Evolutionary conservation across 2,888 invertebrate genomes (phyloP).

Genomic region (Tachina grossa): DNA sequence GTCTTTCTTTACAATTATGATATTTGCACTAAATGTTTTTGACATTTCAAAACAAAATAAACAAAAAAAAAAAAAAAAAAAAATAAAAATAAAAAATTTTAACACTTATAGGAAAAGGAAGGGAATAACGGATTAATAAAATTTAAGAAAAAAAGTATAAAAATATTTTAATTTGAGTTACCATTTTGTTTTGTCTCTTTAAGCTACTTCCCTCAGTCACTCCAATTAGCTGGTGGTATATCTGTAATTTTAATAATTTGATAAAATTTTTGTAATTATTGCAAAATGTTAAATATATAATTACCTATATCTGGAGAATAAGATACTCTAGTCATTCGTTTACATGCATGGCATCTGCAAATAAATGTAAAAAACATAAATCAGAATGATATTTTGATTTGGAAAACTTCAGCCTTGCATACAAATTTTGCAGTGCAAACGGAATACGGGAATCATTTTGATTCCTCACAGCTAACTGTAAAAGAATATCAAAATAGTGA

Average conservation of each 20-base stretch:
- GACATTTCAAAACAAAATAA: not conserved
- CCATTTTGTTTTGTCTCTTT: not conserved
- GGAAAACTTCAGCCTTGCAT: no score
- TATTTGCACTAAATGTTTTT: slow-evolving; percentile 37
- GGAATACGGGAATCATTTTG: no score
- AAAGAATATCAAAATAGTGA: no score
- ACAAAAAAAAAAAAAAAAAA: no score
- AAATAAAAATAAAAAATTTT: not conserved
- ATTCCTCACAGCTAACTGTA: no score
- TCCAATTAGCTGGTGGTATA: not conserved
- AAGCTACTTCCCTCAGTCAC: not conserved
- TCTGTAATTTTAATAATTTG: not conserved
- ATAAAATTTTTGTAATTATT: no score
- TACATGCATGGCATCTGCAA: not conserved
- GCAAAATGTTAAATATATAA: no score
- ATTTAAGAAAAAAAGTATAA: not conserved
- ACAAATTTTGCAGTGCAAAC: no score
- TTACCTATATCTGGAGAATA: no score
- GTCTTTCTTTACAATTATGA: slow-evolving; percentile 17
- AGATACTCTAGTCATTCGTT: not conserved
- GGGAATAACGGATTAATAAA: not conserved
- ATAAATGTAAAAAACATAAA: not conserved
- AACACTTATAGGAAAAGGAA: slow-evolving; percentile 25
- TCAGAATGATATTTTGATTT: not conserved
- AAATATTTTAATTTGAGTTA: not conserved